Conservation (phyloP, 2,888 invertebrate genomes). For the Argynnis bischoffii region DNA sequence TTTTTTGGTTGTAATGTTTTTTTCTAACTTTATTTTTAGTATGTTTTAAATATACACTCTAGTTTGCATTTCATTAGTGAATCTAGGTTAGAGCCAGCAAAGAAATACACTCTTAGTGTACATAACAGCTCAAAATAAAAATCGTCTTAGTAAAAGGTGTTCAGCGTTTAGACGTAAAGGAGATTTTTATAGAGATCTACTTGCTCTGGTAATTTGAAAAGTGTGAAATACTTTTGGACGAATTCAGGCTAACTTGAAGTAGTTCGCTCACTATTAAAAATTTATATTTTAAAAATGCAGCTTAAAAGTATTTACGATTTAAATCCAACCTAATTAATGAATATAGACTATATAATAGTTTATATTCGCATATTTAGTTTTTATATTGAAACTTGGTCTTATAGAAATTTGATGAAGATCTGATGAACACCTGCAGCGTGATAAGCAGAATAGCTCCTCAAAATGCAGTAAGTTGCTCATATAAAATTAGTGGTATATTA, state of each 20-base stretch:
- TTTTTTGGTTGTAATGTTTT: neutral
- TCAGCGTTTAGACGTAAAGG: conserved; percentile 18
- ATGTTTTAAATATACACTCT: conserved; percentile 3
- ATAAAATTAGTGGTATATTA: no score
- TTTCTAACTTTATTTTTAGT: neutral
- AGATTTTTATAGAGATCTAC: conserved; percentile 18
- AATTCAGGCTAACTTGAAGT: conserved; percentile 29
- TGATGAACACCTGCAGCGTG: no score
- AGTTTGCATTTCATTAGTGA: conserved; percentile 14
- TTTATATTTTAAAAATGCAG: conserved; percentile 10
- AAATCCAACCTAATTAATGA: neutral
- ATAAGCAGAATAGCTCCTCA: no score
- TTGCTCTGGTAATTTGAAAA: conserved; percentile 28
- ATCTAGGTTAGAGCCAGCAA: conserved; percentile 15
- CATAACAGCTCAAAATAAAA: conserved; percentile 3
- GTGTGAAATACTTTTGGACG: conserved; percentile 22
- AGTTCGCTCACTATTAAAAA: conserved; percentile 10
- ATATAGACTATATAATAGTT: neutral
- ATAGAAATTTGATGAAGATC: no score
- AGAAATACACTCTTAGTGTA: conserved; percentile 2
- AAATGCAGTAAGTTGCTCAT: no score
- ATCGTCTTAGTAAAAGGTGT: conserved; percentile 17
- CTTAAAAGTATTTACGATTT: conserved; percentile 8
- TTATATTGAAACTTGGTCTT: no score
- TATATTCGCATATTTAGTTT: neutral